Base-by-base conservation (phyloP, 2,113 vertebrate species). In the Notarius quadriscutis region DNA sequence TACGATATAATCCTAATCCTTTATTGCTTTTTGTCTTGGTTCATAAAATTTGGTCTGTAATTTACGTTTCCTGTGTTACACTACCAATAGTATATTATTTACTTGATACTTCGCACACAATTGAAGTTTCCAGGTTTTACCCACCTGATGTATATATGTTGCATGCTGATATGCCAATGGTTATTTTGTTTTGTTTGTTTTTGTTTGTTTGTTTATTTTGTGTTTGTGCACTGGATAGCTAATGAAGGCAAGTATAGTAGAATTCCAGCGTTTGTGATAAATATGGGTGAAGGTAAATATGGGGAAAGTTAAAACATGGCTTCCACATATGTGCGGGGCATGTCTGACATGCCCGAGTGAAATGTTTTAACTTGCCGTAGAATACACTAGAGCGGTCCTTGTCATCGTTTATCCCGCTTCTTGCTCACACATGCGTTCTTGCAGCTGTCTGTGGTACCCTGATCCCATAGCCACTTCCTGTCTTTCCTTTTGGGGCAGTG, bases 221-320 rank as follows among this genome's bases (percentile, higher is more conserved):
- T 94, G 93, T 62, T 81, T 94, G 89, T 91, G 77, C 89, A 90
- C 88, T 92, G 92, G 89, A 92, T 88, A 95, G 93, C 93, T 95
- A 92, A 93, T 74, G 85, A 90, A 95, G 94, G 93, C 93, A 94
- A 95, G 94, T 95, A 94, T 92, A 87, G 91, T 81, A 78, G 67
- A 50, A 87, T 89, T 89, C 34, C 62, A 15, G 83, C 87, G 84
- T 57, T 83, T 50, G 63, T 53, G 62, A 51, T 51, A 7, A 51
- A 79, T 83, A 77, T 86, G 63, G 88, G 86, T 86, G 1, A 75
- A 87, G 89, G 34, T 87, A 72, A 74, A 74, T 74, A 83, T 67
- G 72, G 57, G 58, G 83, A 88, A 83, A 67, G 87, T 90, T 89
- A 83, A 82, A 86, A 89, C 60, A 14, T 85, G 86, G 30, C 69